Evolutionary conservation across 2,888 invertebrate genomes (phyloP).

Genomic region (Drosophila anceps): DNA sequence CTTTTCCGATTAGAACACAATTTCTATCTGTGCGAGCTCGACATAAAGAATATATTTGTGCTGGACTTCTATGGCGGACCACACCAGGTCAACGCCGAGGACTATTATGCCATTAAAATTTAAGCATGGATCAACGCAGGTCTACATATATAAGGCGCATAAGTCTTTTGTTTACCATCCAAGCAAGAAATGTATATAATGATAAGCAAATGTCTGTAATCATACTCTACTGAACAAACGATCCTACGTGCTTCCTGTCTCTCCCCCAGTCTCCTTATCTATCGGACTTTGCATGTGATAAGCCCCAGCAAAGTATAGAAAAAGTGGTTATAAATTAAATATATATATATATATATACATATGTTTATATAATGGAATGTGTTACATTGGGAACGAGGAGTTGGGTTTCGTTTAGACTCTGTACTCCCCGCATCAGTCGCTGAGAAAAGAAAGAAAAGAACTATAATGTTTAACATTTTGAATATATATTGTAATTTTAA

Average conservation of each 20-base stretch:
- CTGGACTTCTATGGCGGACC: constrained; percentile 94
- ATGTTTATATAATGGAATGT: background rate
- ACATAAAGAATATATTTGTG: constrained; percentile 90
- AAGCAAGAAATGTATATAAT: constrained; percentile 6
- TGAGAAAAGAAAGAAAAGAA: too few relatives aligned
- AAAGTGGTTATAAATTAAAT: background rate
- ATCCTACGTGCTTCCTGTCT: background rate
- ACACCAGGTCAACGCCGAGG: constrained; percentile 69
- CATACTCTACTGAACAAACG: constrained; percentile 4
- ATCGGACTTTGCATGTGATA: constrained; percentile 11
- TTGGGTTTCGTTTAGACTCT: too few relatives aligned
- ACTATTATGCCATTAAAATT: constrained; percentile 59
- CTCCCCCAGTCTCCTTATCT: background rate
- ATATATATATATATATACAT: too few relatives aligned
- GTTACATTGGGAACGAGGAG: background rate
- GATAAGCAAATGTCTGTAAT: constrained; percentile 12
- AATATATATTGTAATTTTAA: constrained; percentile 26
- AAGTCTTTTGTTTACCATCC: constrained; percentile 16
- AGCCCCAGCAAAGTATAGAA: background rate
- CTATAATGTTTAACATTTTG: constrained; percentile 7
- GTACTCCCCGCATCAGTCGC: background rate
- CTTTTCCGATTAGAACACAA: constrained; percentile 88
- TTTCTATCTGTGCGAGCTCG: constrained; percentile 92
- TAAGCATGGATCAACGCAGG: constrained; percentile 13
- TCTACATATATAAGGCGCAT: background rate